Conservation (phyloP, 2,888 invertebrate species). For the Xanthorhoe designata region DNA sequence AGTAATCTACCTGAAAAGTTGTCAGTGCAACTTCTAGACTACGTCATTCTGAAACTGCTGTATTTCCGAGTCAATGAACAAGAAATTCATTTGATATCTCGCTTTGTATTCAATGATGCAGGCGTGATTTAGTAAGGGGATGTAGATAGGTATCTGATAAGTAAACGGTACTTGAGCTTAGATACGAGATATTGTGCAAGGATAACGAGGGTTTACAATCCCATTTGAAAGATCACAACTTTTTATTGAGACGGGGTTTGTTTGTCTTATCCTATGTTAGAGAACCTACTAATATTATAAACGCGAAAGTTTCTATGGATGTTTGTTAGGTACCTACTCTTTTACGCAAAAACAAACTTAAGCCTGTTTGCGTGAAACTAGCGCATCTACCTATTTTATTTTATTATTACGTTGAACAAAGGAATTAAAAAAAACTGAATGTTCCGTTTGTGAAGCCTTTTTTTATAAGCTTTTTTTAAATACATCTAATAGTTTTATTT, state of each 20-base stretch:
- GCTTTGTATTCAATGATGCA: constrained; percentile 42
- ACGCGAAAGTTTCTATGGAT: too few relatives aligned
- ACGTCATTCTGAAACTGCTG: constrained; percentile 29
- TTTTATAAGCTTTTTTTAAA: too few relatives aligned
- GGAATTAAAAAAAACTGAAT: too few relatives aligned
- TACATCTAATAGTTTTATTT: too few relatives aligned
- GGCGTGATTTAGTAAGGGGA: constrained; percentile 31
- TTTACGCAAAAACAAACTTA: too few relatives aligned
- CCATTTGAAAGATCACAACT: neutral
- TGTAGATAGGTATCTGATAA: constrained; percentile 19
- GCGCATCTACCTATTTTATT: too few relatives aligned
- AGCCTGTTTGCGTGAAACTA: too few relatives aligned
- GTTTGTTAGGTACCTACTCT: too few relatives aligned
- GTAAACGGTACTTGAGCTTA: constrained; percentile 6
- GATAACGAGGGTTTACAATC: neutral
- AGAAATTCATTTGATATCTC: constrained; percentile 46
- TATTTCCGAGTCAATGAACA: constrained; percentile 50
- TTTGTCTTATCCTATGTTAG: too few relatives aligned
- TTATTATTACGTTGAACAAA: too few relatives aligned
- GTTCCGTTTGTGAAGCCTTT: too few relatives aligned
- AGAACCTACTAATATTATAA: too few relatives aligned
- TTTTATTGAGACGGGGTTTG: neutral
- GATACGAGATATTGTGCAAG: neutral
- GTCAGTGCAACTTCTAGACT: neutral
- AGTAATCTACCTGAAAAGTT: neutral